Evolutionary conservation across 1,140 invertebrate species (phyloP).

Genomic region (Tigriopus japonicus): DNA sequence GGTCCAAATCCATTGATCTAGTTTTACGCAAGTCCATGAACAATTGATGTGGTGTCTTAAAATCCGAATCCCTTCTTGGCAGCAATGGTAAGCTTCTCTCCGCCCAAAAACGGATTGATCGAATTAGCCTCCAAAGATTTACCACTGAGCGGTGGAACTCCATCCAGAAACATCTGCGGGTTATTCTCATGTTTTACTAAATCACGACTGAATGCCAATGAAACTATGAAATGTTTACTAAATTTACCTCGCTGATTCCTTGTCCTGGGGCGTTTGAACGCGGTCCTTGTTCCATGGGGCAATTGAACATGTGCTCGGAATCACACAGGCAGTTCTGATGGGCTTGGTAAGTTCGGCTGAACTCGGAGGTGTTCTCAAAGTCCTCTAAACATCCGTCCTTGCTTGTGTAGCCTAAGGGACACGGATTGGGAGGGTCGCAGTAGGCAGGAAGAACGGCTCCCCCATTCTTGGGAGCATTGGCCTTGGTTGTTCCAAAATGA

Average conservation of each 20-base stretch:
- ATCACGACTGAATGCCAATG: slow-evolving; percentile 17
- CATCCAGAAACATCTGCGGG: slow-evolving; percentile 16
- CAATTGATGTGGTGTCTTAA: no score
- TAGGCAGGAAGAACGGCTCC: slow-evolving; percentile 66
- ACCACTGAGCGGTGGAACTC: slow-evolving; percentile 33
- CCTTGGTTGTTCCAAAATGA: no score
- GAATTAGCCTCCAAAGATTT: slow-evolving; percentile 32
- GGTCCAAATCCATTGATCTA: no score
- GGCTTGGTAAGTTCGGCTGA: slow-evolving; percentile 81
- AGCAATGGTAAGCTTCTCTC: slow-evolving; percentile 61
- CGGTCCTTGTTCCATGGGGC: slow-evolving; percentile 31
- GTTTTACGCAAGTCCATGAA: no score
- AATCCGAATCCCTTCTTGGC: slow-evolving; percentile 50
- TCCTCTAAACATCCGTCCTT: slow-evolving; percentile 71
- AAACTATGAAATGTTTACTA: slow-evolving; percentile 18
- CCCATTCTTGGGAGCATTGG: background rate
- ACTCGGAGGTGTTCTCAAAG: slow-evolving; percentile 88
- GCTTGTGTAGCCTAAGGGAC: slow-evolving; percentile 45
- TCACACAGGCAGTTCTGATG: slow-evolving; percentile 93
- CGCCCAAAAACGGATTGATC: slow-evolving; percentile 50
- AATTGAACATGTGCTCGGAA: slow-evolving; percentile 94
- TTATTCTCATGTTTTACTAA: slow-evolving; percentile 19
- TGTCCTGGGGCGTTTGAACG: slow-evolving; percentile 16
- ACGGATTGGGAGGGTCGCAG: slow-evolving; percentile 97
- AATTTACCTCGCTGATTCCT: background rate